These are phyloP conservation scores for Tuberolachnus salignus DNA, from an alignment of 2,888 invertebrate species.

Conservation along the genomic window DNA sequence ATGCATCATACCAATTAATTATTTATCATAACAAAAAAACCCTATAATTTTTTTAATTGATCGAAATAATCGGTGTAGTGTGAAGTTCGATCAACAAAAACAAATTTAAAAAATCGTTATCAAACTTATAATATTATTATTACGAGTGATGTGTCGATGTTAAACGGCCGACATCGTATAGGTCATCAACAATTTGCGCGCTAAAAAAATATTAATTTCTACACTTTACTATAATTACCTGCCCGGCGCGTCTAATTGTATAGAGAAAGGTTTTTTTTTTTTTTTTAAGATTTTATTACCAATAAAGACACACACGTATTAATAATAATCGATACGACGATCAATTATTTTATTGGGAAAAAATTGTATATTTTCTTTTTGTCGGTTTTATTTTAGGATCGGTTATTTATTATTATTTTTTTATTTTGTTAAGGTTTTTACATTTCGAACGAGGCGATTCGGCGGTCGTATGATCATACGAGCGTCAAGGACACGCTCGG, in stretches of 20 bases:
- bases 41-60: too few species aligned
- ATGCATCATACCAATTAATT: too few species aligned
- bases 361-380: not conserved
- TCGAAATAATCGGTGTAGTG: too few species aligned
- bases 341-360: not conserved
- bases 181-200: conserved; percentile 5
- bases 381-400: not conserved
- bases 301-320: not conserved
- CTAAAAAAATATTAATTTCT: conserved; percentile 30
- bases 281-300: too few species aligned
- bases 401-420: not conserved
- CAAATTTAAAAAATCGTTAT: conserved; percentile 1
- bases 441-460: conserved; percentile 32
- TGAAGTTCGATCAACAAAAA: too few species aligned
- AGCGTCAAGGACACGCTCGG: conserved; percentile 29
- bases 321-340: not conserved
- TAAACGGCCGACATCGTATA: not conserved
- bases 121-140: too few species aligned
- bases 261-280: too few species aligned
- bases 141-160: too few species aligned
- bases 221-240: too few species aligned
- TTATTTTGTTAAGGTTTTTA: not conserved
- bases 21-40: too few species aligned
- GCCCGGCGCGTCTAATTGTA: too few species aligned
- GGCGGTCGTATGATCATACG: not conserved